Evolutionary conservation across 1,140 invertebrate species (phyloP), one percentile per base, ranked within the genome.

Genomic region (Monomorium pharaonis): DNA sequence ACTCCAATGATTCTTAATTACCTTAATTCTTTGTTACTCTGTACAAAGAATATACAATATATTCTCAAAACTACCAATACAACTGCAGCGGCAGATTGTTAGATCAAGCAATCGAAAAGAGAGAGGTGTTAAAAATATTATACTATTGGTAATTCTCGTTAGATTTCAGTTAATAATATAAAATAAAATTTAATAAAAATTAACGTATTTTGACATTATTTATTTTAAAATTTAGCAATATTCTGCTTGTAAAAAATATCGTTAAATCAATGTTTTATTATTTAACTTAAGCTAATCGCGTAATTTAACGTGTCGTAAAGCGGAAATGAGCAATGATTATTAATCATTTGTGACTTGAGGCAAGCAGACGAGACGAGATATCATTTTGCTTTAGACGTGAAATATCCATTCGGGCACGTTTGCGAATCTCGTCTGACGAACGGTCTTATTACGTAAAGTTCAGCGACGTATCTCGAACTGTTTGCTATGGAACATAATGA

Each of bases 371-470:
- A 75, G 3, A 58, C 4, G 5, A n/a, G 27, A 27, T 21, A 27
- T 62, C 7, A 7, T 27, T 60, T 27, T 6, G 37, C 30, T 76
- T 76, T 24, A 42, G 2, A 44, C 6, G 18, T 24, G 10, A 5
- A 33, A 47, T 77, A 49, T 33, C 6, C 24, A 12, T 77, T 18
- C 33, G n/a, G 30, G 14, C 18, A 16, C 30, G 10, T 74, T 51
- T 33, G n/a, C 18, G 27, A 62, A 62, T 76, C 37, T 77, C 37
- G 6, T 76, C 33, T 37, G 24, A 72, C 33, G n/a, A 42, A 63
- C n/a, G 16, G 27, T 3, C 24, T 30, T 63, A 77, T 75, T 44
- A 49, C 58, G 27, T 47, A 30, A 77, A 77, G 75, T 63, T 77
- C 14, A 16, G 37, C 75, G 75, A 47, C 58, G 27, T 42, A 47